Percentiles rank a stretch among this genome's conserved stretches.
Conservation (phyloP, 2,113 vertebrate genomes). For the Morone chrysops region DNA sequence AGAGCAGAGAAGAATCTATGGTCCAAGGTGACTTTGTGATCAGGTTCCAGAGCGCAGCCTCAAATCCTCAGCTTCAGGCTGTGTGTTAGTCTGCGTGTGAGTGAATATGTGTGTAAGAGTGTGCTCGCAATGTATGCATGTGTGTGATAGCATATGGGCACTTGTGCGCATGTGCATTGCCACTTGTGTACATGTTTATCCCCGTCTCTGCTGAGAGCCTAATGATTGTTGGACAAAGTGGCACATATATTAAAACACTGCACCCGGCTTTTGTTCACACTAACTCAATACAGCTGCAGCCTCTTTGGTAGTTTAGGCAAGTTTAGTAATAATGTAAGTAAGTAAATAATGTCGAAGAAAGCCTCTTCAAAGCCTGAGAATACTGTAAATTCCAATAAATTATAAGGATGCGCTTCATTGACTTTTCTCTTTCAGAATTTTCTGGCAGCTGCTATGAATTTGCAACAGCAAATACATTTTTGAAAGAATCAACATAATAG, state of each 20-base stretch:
- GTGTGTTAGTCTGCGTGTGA: constrained; percentile 56
- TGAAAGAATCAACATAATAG: neutral
- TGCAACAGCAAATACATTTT: neutral
- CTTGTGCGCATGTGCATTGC: constrained; percentile 22
- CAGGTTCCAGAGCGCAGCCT: constrained; percentile 83
- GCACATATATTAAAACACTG: constrained; percentile 37
- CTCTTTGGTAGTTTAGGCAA: constrained; percentile 26
- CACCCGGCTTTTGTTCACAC: constrained; percentile 22
- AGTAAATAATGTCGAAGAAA: constrained; percentile 2
- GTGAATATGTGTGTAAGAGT: constrained; percentile 49
- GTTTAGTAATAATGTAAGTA: no score
- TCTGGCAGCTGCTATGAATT: constrained; percentile 3
- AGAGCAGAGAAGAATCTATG: constrained; percentile 77
- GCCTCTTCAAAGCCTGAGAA: constrained; percentile 29
- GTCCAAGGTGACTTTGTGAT: constrained; percentile 89
- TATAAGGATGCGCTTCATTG: neutral
- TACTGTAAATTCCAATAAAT: constrained; percentile 10
- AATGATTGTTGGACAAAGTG: constrained; percentile 39
- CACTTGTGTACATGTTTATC: constrained; percentile 62
- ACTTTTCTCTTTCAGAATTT: neutral
- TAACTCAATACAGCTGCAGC: constrained; percentile 27
- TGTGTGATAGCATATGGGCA: constrained; percentile 39
- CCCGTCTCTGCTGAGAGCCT: constrained; percentile 52
- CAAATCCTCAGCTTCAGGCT: constrained; percentile 83
- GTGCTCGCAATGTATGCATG: constrained; percentile 56